Conservation (phyloP, 2,797 vertebrate genomes). For the Alcedo quadribrachys region DNA sequence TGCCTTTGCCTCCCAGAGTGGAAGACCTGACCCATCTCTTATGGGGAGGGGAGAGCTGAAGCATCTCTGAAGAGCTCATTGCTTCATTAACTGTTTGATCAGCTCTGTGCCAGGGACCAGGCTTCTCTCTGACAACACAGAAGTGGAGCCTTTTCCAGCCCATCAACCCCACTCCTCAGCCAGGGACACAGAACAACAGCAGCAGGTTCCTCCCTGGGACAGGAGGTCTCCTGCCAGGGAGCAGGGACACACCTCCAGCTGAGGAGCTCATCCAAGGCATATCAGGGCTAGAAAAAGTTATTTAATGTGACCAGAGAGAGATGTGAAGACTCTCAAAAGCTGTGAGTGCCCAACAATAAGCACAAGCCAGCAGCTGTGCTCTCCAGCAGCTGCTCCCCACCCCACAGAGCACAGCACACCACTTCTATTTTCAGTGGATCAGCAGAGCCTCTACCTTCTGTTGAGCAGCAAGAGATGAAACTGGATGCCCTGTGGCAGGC, state of each 20-base stretch:
- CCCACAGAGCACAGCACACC: not conserved
- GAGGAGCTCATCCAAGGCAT: not conserved
- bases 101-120: not conserved
- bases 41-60: not conserved
- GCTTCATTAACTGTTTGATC: not conserved
- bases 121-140: not conserved
- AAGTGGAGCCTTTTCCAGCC: not conserved
- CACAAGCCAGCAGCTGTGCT: not conserved
- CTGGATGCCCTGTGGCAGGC: not conserved
- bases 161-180: not conserved
- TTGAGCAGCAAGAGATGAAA: not conserved
- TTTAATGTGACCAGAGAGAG: not conserved
- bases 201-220: not conserved
- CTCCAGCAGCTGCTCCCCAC: not conserved
- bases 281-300: not conserved
- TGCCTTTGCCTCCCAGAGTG: not conserved
- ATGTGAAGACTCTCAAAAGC: not conserved
- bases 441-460: conserved; percentile 8
- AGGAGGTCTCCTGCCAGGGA: not conserved
- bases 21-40: not conserved
- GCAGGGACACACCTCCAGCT: accelerated
- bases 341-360: not conserved
- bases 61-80: not conserved
- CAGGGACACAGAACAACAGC: not conserved
- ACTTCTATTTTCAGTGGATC: not conserved